A percentile compares a stretch with the other conserved stretches of the same genome.
Evolutionary conservation across 1,140 invertebrate species (phyloP).

Genomic region (Drosophila prosaltans): DNA sequence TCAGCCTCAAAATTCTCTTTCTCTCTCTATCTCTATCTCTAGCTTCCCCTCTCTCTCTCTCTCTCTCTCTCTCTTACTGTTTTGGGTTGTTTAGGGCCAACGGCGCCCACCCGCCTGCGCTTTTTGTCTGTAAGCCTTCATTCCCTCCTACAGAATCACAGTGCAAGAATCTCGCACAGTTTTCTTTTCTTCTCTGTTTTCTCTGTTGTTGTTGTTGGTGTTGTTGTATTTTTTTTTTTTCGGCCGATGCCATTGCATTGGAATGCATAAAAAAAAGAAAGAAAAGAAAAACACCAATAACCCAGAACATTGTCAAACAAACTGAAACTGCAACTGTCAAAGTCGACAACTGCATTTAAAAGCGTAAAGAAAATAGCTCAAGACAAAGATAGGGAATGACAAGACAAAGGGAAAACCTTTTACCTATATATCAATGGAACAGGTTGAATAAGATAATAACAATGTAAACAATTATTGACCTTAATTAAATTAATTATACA

Average conservation of each 20-base stretch:
- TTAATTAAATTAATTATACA: too few relatives aligned
- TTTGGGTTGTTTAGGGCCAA: constrained; percentile 50
- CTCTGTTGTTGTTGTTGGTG: too few relatives aligned
- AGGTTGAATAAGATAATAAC: too few relatives aligned
- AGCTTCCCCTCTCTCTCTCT: constrained; percentile 8
- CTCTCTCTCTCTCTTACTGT: constrained; percentile 22
- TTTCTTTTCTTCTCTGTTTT: background rate
- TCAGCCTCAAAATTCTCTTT: constrained; percentile 30
- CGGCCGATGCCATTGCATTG: constrained; percentile 65
- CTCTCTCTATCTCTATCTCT: constrained; percentile 33
- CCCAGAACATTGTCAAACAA: background rate
- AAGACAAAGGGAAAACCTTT: too few relatives aligned
- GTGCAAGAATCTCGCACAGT: background rate
- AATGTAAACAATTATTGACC: too few relatives aligned
- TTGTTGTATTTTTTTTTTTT: too few relatives aligned
- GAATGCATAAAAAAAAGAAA: constrained; percentile 70
- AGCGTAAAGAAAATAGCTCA: background rate
- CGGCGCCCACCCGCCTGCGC: constrained; percentile 77
- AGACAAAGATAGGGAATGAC: too few relatives aligned
- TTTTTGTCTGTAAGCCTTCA: constrained; percentile 46
- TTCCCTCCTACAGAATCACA: constrained; percentile 7
- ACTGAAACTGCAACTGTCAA: too few relatives aligned
- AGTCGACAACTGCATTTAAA: background rate
- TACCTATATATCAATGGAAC: too few relatives aligned
- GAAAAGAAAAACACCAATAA: constrained; percentile 35